Conservation (phyloP, 2,797 vertebrate species). For the Lophotriccus pileatus region DNA sequence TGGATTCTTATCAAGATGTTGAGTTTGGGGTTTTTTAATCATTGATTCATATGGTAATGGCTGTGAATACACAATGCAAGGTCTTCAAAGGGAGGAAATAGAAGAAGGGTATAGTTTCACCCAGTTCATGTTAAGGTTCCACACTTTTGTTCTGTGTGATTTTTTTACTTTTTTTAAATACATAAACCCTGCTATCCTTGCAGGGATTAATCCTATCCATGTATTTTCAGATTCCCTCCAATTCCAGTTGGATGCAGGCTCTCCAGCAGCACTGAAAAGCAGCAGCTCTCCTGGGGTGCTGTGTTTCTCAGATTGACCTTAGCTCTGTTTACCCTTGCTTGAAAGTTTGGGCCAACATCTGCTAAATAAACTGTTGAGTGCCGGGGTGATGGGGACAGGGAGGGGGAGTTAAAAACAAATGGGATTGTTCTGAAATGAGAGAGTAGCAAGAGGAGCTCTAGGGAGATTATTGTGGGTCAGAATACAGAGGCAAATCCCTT, state of each 20-base stretch:
- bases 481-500: neutral
- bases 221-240: neutral
- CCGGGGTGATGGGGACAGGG: neutral
- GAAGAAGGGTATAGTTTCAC: constrained; percentile 8
- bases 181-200: neutral
- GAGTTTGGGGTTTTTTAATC: constrained; percentile 18
- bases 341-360: constrained; percentile 2
- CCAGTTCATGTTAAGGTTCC: constrained; percentile 18
- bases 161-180: neutral
- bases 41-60: constrained; percentile 69
- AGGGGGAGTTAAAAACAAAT: neutral
- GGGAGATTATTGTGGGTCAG: neutral
- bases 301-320: constrained; percentile 38
- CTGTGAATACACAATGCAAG: constrained; percentile 50
- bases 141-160: neutral
- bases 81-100: constrained; percentile 54
- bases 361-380: constrained; percentile 12
- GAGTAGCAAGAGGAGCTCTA: neutral
- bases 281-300: constrained; percentile 18
- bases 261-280: neutral
- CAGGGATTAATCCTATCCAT: neutral
- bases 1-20: constrained; percentile 66
- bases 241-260: neutral
- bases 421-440: neutral
- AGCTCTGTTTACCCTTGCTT: constrained; percentile 54